Percentiles rank a stretch among this genome's conserved stretches.
These are phyloP conservation scores for Oscheius myriophilus DNA, from an alignment of 2,888 invertebrate species.

Conservation along the genomic window DNA sequence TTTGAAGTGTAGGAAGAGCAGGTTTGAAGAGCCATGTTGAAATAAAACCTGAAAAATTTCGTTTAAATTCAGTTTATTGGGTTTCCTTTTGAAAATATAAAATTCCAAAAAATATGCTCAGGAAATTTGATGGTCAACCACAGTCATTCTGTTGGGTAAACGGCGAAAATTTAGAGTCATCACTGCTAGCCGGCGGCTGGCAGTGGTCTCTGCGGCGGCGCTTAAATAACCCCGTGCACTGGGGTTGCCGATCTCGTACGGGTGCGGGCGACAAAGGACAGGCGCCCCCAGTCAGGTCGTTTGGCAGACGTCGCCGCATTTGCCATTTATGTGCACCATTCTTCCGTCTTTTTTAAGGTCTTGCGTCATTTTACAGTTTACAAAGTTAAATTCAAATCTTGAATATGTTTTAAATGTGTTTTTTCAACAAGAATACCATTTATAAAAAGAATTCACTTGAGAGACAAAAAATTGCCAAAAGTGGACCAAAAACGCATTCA, in stretches of 20 bases:
- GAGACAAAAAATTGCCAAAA: no score
- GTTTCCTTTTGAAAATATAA: neutral
- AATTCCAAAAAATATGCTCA: conserved; percentile 20
- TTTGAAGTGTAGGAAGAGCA: conserved; percentile 57
- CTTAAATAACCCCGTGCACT: neutral
- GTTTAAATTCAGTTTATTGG: neutral
- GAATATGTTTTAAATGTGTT: no score
- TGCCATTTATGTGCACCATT: no score
- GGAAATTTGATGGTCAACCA: conserved; percentile 1
- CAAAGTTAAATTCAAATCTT: no score
- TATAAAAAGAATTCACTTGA: no score
- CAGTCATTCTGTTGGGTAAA: conserved; percentile 47
- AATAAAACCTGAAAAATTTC: conserved; percentile 46
- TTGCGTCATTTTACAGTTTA: no score
- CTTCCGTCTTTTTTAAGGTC: no score
- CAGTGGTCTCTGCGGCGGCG: neutral
- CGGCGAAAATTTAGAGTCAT: conserved; percentile 44
- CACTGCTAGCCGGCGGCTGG: conserved; percentile 33
- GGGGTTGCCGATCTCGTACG: neutral
- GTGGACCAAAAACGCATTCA: no score
- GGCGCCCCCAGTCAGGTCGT: neutral
- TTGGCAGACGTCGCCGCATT: neutral
- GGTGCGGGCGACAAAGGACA: neutral
- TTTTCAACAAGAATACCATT: no score
- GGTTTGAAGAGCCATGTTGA: conserved; percentile 54